These are phyloP conservation scores for Stylophora pistillata DNA, from an alignment of 64 coral and sea anemone species.

Conservation along the genomic window DNA sequence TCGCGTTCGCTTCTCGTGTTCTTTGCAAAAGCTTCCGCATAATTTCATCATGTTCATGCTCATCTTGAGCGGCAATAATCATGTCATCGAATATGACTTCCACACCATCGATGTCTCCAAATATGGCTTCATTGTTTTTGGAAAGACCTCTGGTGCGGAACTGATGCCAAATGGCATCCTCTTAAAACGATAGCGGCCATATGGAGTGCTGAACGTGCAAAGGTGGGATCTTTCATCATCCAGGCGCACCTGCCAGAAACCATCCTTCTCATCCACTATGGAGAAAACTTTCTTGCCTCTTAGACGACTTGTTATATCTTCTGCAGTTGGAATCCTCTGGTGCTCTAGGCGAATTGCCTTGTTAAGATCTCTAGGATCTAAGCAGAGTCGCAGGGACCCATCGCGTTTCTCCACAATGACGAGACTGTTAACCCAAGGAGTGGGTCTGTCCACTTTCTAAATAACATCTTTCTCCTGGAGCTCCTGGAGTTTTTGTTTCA, in stretches of 20 bases:
- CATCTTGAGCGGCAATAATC: slow-evolving; percentile 1
- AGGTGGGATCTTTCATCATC: slow-evolving; percentile 32
- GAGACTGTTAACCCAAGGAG: too few relatives aligned
- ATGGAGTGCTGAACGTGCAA: slow-evolving; percentile 31
- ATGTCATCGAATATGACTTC: slow-evolving; percentile 50
- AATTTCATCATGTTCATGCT: slow-evolving; percentile 44
- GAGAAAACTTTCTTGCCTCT: slow-evolving; percentile 50
- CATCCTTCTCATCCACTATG: slow-evolving; percentile 42
- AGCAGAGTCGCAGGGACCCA: too few relatives aligned
- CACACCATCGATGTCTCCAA: slow-evolving; percentile 43
- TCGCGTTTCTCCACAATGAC: too few relatives aligned
- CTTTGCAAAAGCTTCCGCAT: slow-evolving; percentile 29
- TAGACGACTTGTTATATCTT: slow-evolving; percentile 55
- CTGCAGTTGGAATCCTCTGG: slow-evolving; percentile 39
- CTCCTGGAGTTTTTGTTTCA: slow-evolving; percentile 31
- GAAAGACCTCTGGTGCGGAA: slow-evolving; percentile 37
- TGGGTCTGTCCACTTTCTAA: slow-evolving; percentile 45
- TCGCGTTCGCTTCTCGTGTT: slow-evolving; percentile 45
- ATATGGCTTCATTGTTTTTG: slow-evolving; percentile 50
- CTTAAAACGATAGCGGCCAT: slow-evolving; percentile 31
- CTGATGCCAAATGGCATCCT: slow-evolving; percentile 24
- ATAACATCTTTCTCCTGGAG: too few relatives aligned
- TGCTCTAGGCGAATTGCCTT: slow-evolving; percentile 22
- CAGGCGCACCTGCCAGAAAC: slow-evolving; percentile 39
- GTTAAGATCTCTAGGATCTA: neutral